These are phyloP conservation scores for Parnassius glacialis DNA, from an alignment of 2,888 invertebrate species.

Conservation along the genomic window DNA sequence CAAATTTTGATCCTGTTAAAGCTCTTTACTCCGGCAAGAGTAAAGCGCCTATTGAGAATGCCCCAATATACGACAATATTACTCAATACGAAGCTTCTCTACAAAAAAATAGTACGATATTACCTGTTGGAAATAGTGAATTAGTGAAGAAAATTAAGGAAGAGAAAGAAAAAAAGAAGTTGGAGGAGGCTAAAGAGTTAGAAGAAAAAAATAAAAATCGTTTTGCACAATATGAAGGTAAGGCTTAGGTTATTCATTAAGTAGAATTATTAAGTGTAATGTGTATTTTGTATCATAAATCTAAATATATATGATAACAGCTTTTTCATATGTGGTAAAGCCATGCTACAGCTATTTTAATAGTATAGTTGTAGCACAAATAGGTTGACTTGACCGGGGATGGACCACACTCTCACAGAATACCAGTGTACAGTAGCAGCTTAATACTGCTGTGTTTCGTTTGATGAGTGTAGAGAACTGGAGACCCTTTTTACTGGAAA, in stretches of 20 bases:
- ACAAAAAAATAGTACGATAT: constrained; percentile 36
- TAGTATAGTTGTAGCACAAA: too few species aligned
- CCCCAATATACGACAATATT: constrained; percentile 85
- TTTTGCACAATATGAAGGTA: constrained; percentile 65
- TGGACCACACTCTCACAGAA: too few species aligned
- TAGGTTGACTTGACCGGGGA: too few species aligned
- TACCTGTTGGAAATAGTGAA: constrained; percentile 54
- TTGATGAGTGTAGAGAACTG: too few species aligned
- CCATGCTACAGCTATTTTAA: too few species aligned
- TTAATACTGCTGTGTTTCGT: too few species aligned
- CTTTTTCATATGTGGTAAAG: too few species aligned
- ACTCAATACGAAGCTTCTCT: constrained; percentile 76
- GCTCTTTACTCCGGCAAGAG: constrained; percentile 83
- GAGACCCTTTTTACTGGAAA: too few species aligned
- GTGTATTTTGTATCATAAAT: too few species aligned
- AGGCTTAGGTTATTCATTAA: constrained; percentile 49
- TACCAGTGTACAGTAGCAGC: too few species aligned
- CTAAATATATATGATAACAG: too few species aligned
- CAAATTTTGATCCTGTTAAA: constrained; percentile 85
- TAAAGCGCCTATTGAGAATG: constrained; percentile 77
- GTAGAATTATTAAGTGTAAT: too few species aligned
- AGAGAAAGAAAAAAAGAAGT: constrained; percentile 49
- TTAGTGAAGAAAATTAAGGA: constrained; percentile 55
- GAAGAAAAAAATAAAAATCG: constrained; percentile 64
- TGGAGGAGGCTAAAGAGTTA: constrained; percentile 46